Conservation (phyloP, 2,113 vertebrate species). For the Myxocyprinus asiaticus region DNA sequence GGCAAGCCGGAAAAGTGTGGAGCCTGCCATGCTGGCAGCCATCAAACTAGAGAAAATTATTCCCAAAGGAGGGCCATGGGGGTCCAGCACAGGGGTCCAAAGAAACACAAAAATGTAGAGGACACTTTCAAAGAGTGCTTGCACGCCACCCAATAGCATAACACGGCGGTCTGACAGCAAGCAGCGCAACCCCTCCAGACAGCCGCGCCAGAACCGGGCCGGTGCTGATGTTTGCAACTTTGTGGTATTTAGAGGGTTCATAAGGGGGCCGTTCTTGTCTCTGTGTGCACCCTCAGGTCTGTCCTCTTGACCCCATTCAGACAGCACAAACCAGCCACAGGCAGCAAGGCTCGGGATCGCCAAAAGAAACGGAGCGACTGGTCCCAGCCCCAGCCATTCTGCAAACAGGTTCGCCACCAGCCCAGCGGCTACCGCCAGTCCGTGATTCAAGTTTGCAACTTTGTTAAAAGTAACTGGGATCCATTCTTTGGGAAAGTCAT, state of each 20-base stretch:
- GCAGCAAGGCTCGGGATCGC: constrained; percentile 84
- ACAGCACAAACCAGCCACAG: constrained; percentile 78
- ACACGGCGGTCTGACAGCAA: constrained; percentile 85
- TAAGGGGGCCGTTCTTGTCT: constrained; percentile 61
- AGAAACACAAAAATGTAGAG: constrained; percentile 94
- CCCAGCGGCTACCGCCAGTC: constrained; percentile 83
- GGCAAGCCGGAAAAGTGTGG: constrained; percentile 83
- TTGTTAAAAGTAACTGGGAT: constrained; percentile 84
- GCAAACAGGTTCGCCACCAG: constrained; percentile 84
- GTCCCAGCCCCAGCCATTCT: constrained; percentile 85
- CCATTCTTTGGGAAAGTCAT: constrained; percentile 91
- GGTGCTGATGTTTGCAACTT: constrained; percentile 57
- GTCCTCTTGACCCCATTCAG: constrained; percentile 86
- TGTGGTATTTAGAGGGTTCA: constrained; percentile 48
- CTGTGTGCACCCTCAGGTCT: constrained; percentile 58
- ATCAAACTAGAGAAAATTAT: constrained; percentile 90
- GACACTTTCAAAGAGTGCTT: constrained; percentile 92
- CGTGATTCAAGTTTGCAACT: constrained; percentile 87
- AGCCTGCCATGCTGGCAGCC: constrained; percentile 88
- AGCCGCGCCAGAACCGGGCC: constrained; percentile 76
- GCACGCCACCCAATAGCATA: constrained; percentile 85
- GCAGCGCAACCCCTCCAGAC: constrained; percentile 82
- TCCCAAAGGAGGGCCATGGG: constrained; percentile 85
- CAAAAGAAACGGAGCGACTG: constrained; percentile 87
- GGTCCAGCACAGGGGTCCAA: constrained; percentile 91